Evolutionary conservation across 2,888 invertebrate species (phyloP).

Genomic region (Drosophila subsilvestris): DNA sequence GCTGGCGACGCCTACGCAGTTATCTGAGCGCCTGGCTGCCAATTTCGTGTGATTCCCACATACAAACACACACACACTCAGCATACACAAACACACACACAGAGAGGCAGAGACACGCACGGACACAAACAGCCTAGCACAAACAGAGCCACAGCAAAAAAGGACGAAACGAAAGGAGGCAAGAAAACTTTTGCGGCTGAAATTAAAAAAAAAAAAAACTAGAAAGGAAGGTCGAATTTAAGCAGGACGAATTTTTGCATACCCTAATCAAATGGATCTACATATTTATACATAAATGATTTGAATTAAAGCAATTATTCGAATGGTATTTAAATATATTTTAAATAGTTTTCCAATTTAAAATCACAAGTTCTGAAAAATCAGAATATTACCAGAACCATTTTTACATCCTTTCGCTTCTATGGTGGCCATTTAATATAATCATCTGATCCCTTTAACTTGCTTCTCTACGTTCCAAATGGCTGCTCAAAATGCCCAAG

Average conservation of each 20-base stretch:
- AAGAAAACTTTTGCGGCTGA: constrained; percentile 36
- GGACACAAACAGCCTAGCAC: constrained; percentile 7
- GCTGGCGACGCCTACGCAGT: constrained; percentile 36
- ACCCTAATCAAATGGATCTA: no score
- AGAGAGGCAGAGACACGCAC: constrained; percentile 1
- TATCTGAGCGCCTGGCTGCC: constrained; percentile 61
- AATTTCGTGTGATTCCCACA: constrained; percentile 52
- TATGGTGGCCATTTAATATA: no score
- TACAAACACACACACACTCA: constrained; percentile 27
- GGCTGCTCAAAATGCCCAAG: not conserved
- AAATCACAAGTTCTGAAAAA: no score
- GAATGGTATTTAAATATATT: no score
- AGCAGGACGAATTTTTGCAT: not conserved
- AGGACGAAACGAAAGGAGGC: constrained; percentile 24
- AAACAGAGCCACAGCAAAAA: constrained; percentile 25
- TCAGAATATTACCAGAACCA: no score
- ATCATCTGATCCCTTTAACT: no score
- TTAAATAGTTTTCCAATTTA: no score
- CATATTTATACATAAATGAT: no score
- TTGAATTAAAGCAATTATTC: no score
- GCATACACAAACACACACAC: constrained; percentile 6
- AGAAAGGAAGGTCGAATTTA: not conserved
- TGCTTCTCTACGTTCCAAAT: not conserved
- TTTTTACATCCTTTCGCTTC: no score
- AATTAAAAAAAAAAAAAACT: constrained; percentile 25